phyloP scores from a whole-genome alignment of 2,888 invertebrate genomes.

The Drosophila ezoana region DNA sequence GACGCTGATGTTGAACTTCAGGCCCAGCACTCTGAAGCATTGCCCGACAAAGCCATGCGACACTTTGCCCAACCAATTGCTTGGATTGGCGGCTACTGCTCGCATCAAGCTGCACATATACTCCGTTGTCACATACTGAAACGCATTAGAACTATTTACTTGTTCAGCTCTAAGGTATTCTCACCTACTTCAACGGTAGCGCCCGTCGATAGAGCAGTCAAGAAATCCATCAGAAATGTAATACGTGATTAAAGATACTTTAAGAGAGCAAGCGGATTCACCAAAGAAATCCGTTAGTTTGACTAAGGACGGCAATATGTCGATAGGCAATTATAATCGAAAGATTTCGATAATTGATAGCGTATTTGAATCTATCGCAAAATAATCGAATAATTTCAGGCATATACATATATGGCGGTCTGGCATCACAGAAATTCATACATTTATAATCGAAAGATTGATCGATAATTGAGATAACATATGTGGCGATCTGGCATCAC shows the following conservation, averaged over 20 bases:
- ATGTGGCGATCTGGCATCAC: no score
- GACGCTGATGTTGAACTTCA: conserved; percentile 45
- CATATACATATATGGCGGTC: no score
- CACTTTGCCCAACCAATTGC: conserved; percentile 48
- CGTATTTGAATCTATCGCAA: neutral
- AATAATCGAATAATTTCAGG: neutral
- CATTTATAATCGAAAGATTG: no score
- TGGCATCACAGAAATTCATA: neutral
- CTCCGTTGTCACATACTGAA: conserved; percentile 31
- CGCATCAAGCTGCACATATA: conserved; percentile 36
- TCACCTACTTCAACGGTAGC: conserved; percentile 45
- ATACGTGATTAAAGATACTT: neutral
- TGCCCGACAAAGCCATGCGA: conserved; percentile 62
- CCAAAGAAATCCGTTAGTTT: conserved; percentile 25
- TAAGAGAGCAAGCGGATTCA: neutral
- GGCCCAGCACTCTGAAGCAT: conserved; percentile 55
- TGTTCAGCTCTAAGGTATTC: neutral
- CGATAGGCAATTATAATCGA: conserved; percentile 21
- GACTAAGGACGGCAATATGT: conserved; percentile 3
- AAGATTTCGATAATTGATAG: neutral
- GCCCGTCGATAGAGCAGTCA: conserved; percentile 44
- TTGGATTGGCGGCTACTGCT: conserved; percentile 29
- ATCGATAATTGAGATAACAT: no score
- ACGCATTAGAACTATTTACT: neutral
- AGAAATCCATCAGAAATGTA: conserved; percentile 49